Evolutionary conservation across 2,888 invertebrate species (phyloP).

Genomic region (Scaptomyza cyrtandrae): DNA sequence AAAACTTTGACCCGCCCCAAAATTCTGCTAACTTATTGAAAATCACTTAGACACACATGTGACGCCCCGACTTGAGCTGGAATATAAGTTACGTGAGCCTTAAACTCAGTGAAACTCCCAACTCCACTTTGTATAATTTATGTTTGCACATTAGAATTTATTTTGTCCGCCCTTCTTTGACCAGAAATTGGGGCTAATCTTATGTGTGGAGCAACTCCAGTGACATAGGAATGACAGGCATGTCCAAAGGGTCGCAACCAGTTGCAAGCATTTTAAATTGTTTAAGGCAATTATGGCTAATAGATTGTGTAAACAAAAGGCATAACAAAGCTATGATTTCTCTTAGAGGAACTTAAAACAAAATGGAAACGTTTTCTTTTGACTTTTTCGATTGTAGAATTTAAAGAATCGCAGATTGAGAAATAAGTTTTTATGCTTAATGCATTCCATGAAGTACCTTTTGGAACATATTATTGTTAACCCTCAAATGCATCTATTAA

Average conservation of each 20-base stretch:
- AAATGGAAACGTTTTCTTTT: too few species aligned
- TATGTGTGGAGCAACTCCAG: conserved; percentile 4
- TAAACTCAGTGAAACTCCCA: conserved; percentile 36
- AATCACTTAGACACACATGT: conserved; percentile 80
- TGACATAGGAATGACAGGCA: conserved; percentile 48
- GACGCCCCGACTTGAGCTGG: conserved; percentile 43
- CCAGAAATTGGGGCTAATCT: conserved; percentile 39
- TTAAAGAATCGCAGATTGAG: too few species aligned
- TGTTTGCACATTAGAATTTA: conserved; percentile 60
- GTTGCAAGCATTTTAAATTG: conserved; percentile 34
- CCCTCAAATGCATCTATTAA: too few species aligned
- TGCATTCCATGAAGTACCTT: too few species aligned
- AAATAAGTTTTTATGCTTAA: too few species aligned
- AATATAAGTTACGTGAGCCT: conserved; percentile 63
- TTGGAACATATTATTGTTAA: too few species aligned
- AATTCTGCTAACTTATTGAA: conserved; percentile 73
- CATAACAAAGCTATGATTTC: background rate
- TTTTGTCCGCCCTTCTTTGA: conserved; percentile 22
- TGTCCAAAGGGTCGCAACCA: conserved; percentile 36
- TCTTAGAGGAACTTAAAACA: too few species aligned
- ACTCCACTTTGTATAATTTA: conserved; percentile 63
- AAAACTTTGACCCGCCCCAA: conserved; percentile 68
- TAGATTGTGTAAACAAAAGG: background rate
- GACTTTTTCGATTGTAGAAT: too few species aligned
- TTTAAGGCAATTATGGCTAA: conserved; percentile 38